These are phyloP conservation scores for Homarus americanus DNA, from an alignment of 1,140 invertebrate species.

Conservation along the genomic window DNA sequence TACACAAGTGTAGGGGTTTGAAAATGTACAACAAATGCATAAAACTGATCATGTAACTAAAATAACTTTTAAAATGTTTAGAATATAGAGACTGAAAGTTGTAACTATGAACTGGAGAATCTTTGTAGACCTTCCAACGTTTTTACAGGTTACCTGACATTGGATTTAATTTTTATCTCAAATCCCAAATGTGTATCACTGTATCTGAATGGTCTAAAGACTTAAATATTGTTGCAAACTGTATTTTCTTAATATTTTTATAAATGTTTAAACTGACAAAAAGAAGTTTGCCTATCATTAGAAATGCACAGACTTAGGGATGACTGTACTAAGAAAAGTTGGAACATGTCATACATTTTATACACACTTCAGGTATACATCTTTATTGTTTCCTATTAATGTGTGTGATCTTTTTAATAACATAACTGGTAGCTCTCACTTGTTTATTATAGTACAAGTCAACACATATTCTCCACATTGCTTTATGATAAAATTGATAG, in stretches of 20 bases:
- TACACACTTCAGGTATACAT: neutral
- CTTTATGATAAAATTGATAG: neutral
- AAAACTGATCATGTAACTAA: neutral
- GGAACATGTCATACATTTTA: neutral
- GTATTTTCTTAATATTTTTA: constrained; percentile 5
- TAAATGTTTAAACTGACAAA: neutral
- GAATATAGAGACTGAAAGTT: neutral
- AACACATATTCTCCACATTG: neutral
- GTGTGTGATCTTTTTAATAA: neutral
- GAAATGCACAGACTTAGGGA: neutral
- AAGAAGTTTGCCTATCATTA: neutral
- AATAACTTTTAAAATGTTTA: neutral
- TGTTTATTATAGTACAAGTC: neutral
- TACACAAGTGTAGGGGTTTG: neutral
- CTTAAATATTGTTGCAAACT: neutral
- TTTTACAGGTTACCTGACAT: constrained; percentile 1
- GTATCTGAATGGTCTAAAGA: neutral
- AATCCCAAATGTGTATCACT: neutral
- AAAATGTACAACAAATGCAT: constrained; percentile 13
- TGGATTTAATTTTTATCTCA: constrained; percentile 2
- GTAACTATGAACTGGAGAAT: neutral
- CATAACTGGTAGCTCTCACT: neutral
- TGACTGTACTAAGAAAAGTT: neutral
- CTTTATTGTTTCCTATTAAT: neutral
- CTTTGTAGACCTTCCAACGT: neutral